Conservation (phyloP, 2,113 vertebrate genomes). For the Sceloporus tristichus region DNA sequence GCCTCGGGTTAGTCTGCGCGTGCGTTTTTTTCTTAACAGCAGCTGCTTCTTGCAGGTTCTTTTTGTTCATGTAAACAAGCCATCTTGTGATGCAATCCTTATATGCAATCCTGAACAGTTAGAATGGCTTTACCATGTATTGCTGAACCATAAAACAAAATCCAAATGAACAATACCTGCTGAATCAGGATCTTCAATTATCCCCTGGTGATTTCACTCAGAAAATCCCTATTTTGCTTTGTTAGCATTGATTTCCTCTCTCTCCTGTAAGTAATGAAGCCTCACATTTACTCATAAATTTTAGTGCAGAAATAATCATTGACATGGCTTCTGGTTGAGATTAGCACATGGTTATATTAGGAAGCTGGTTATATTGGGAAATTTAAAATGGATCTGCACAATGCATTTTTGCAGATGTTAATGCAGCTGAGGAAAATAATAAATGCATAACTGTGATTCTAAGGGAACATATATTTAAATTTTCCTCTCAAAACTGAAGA, state of each 20-base stretch:
- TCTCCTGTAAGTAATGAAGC: slow-evolving; percentile 29
- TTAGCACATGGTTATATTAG: slow-evolving; percentile 26
- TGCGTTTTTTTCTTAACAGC: slow-evolving; percentile 34
- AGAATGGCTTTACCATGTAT: slow-evolving; percentile 33
- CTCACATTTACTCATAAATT: background rate
- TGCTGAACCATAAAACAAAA: background rate
- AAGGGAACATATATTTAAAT: background rate
- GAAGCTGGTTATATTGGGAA: background rate
- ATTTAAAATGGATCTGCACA: background rate
- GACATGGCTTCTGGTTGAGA: slow-evolving; percentile 47
- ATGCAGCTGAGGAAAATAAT: slow-evolving; percentile 11
- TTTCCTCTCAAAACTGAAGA: background rate
- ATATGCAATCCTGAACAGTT: background rate
- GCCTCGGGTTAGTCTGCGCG: background rate
- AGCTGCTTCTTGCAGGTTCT: slow-evolving; percentile 29
- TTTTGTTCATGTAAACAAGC: slow-evolving; percentile 29
- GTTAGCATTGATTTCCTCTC: background rate
- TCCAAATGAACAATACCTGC: background rate
- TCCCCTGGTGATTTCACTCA: slow-evolving; percentile 34
- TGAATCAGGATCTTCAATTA: background rate
- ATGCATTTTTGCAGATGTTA: slow-evolving; percentile 15
- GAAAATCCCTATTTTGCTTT: slow-evolving; percentile 42
- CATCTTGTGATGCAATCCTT: slow-evolving; percentile 11
- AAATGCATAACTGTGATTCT: slow-evolving; percentile 1
- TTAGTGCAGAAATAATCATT: slow-evolving; percentile 29